phyloP scores from a whole-genome alignment of 1,140 invertebrate genomes.

The Pseudomyrmex dendroicus region DNA sequence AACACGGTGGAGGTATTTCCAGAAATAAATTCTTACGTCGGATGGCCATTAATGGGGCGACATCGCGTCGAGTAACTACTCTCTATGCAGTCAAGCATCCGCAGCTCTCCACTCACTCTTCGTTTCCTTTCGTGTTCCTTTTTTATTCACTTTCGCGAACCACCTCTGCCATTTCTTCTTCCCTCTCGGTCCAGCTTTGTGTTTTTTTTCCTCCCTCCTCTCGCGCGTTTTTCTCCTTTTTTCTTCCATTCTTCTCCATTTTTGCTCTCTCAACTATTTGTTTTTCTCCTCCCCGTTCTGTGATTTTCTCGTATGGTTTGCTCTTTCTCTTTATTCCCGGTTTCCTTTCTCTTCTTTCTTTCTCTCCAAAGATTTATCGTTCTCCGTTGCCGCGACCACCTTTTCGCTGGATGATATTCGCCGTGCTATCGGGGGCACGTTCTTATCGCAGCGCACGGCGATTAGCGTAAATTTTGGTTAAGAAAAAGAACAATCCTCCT shows the following conservation, averaged over 20 bases:
- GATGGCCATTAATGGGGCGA: constrained; percentile 46
- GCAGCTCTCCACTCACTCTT: constrained; percentile 40
- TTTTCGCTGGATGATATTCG: constrained; percentile 33
- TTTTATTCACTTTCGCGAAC: constrained; percentile 44
- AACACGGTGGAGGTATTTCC: background rate
- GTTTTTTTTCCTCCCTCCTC: background rate
- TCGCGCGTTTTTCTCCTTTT: constrained; percentile 17
- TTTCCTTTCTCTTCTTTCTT: background rate
- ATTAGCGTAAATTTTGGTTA: constrained; percentile 54
- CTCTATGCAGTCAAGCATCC: constrained; percentile 57
- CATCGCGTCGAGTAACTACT: constrained; percentile 48
- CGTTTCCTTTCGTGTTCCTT: constrained; percentile 39
- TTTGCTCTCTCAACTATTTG: constrained; percentile 45
- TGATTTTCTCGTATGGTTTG: constrained; percentile 46
- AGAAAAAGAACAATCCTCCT: constrained; percentile 12
- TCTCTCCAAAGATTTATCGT: constrained; percentile 44
- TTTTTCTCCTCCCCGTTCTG: constrained; percentile 21
- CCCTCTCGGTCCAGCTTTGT: constrained; percentile 28
- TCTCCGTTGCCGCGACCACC: constrained; percentile 42
- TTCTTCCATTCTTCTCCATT: constrained; percentile 41
- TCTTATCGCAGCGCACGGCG: constrained; percentile 42
- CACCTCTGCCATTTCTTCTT: constrained; percentile 26
- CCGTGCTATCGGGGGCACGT: constrained; percentile 21
- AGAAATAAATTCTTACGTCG: constrained; percentile 50
- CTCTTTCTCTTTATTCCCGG: constrained; percentile 23